phyloP scores from a whole-genome alignment of 2,888 invertebrate genomes.

The Nephrotoma guestfalica region DNA sequence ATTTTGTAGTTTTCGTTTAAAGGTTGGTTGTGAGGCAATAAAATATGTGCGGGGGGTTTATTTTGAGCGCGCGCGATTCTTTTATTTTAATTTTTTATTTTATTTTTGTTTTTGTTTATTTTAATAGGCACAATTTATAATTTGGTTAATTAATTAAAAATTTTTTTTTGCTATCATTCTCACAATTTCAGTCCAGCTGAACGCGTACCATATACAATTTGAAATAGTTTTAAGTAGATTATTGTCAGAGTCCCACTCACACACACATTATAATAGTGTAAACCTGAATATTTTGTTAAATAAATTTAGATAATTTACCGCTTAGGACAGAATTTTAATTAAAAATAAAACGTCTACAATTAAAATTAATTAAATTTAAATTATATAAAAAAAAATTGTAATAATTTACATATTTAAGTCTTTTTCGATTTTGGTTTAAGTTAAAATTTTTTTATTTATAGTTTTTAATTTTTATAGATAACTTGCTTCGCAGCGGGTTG shows the following conservation, averaged over 20 bases:
- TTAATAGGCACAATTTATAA: neutral
- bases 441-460: neutral
- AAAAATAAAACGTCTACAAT: neutral
- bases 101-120: neutral
- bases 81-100: neutral
- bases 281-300: neutral
- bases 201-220: neutral
- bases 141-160: neutral
- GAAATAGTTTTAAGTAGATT: neutral
- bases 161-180: neutral
- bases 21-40: neutral
- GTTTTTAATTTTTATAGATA: neutral
- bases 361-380: neutral
- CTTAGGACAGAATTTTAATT: neutral
- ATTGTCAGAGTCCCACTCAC: neutral
- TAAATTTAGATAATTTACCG: neutral
- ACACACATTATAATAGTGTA: neutral
- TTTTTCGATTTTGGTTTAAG: slow-evolving; percentile 4
- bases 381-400: neutral
- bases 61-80: neutral
- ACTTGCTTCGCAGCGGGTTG: slow-evolving; percentile 1
- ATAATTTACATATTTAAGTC: slow-evolving; percentile 1
- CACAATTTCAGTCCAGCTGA: neutral
- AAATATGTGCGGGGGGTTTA: neutral
- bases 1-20: neutral